phyloP scores from a whole-genome alignment of 2,797 vertebrate species.

The Sebastes hubbsi region DNA sequence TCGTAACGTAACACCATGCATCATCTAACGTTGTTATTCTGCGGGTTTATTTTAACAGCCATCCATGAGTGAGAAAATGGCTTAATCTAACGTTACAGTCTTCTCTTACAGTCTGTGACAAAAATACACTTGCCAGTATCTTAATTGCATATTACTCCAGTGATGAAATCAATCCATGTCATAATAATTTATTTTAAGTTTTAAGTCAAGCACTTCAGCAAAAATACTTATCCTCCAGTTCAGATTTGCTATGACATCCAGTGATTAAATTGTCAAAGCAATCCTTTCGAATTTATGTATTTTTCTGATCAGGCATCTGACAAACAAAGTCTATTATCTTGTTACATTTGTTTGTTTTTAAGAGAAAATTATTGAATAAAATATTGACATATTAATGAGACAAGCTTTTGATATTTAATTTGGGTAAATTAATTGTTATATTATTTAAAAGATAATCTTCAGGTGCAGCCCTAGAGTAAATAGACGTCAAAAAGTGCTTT shows the following conservation, averaged over 20 bases:
- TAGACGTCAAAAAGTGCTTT: not conserved
- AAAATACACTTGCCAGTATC: not conserved
- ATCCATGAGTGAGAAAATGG: no score
- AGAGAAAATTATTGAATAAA: rapidly evolving
- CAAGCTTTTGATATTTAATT: no score
- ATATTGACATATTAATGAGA: rapidly evolving
- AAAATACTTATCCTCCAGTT: not conserved
- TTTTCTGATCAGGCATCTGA: no score
- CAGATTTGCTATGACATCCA: not conserved
- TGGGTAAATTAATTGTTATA: no score
- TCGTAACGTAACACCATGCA: no score
- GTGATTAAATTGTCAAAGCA: not conserved
- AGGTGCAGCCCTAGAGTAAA: no score
- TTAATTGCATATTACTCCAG: not conserved
- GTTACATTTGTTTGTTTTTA: no score
- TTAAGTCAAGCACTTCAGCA: not conserved
- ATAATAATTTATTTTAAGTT: not conserved
- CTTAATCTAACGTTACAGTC: no score
- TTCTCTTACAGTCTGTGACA: not conserved
- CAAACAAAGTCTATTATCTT: no score
- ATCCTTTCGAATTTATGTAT: not conserved
- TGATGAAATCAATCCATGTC: not conserved
- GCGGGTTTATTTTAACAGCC: no score
- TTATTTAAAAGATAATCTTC: rapidly evolving
- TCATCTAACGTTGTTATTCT: no score